Base-by-base conservation (phyloP, 2,888 invertebrate genomes). In the Malacosoma neustria region DNA sequence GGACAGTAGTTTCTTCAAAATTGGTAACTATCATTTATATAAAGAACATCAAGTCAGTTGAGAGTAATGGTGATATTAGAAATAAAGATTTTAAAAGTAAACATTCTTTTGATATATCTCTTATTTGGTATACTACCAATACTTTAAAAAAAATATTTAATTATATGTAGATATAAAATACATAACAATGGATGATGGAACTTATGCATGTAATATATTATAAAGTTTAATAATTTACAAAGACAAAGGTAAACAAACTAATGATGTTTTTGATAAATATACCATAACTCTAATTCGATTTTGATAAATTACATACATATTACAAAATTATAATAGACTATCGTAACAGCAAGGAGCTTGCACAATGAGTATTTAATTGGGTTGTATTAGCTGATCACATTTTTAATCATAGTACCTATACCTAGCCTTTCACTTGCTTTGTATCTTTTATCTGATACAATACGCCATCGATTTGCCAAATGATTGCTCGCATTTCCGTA, bases 351-450 rank as follows among this genome's bases (percentile, higher is more conserved):
- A 66, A 65, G 58, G 52, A 54, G 54, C 60, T 82, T 81, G 56
- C 81, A 69, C 76, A 82, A 80, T 72, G 64, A 59, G 66, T 53
- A 66, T 74, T 73, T 77, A 71, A 80, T 81, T 73, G 71, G 68
- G 62, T 72, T 72, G 51, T 72, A 70, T 72, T 69, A 74, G 68
- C 61, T 71, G 72, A 72, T 75, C 68, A 71, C 57, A 70, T 61
- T 74, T 69, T 73, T 72, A 71, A 74, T 79, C 65, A 72, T 68
- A 66, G 62, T 62, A 59, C 22, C 42, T 29, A 43, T 54, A 53
- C 43, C 35, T 49, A 49, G 49, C 76, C 81, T 80, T 79, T 82
- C 80, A 73, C 79, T 79, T 72, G 61, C 60, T 66, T 77, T 72
- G 64, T 66, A 48, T 62, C 60, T 61, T 54, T 54, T 48, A 11